Base-by-base conservation (phyloP, 2,113 vertebrate species). In the Leptodactylus fuscus region DNA sequence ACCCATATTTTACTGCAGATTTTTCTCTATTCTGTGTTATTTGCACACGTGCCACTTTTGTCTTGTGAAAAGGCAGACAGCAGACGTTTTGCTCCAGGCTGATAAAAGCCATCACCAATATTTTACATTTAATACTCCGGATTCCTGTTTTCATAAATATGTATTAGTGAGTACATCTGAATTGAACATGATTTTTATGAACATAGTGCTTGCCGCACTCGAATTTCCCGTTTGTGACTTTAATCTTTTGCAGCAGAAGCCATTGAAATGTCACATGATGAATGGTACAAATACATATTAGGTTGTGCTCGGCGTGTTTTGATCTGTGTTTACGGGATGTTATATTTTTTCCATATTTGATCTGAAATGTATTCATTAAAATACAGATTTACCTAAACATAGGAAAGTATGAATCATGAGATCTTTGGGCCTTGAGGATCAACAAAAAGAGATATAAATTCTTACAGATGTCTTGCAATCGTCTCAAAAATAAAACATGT, bases 241-340 rank as follows among this genome's bases (percentile, higher is more conserved):
- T 85, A 85, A 79, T 85, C 75, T 79, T 55, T 79, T 55, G 44
- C 75, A 46, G 75, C 29, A 79, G 46, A 70, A 76, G 29, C 71
- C 46, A 62, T 76, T 77, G 71, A 84, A 85, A 80, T 85, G 83
- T 79, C 83, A 79, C 62, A 85, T 41, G 75, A 69, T 71, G 32
- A 55, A 62, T 79, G 34, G 74, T 80, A 79, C 22, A 71, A 55
- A 24, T 70, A 70, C 83, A 71, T 79, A 78, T 79, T 44, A 69
- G 83, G 34, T 70, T 55, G 46, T 62, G 29, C 62, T 49, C 20
- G 9, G 38, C 12, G 41, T 67, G 55, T 77, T 85, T 75, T 85
- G 24, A 65, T 44, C 41, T 27, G 5, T 78, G 58, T 49, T n/a
- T n/a, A n/a, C n/a, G n/a, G n/a, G n/a, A n/a, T n/a, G n/a, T n/a